phyloP scores from a whole-genome alignment of 1,140 invertebrate genomes.

The Cotesia vestalis region DNA sequence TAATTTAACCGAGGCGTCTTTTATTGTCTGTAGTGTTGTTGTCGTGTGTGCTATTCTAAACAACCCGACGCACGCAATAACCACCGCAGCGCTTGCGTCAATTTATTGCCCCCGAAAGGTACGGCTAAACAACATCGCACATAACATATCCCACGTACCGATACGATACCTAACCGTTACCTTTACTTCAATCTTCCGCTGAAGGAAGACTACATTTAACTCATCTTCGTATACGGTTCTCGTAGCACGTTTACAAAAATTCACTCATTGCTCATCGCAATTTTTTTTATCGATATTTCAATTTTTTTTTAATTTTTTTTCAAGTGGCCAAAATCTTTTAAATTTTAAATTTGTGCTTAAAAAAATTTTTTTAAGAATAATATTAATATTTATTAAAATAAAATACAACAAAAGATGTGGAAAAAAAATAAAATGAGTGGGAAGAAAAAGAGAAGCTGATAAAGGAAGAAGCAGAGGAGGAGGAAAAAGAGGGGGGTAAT shows the following conservation, averaged over 20 bases:
- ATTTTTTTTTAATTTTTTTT: no score
- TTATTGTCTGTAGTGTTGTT: not conserved
- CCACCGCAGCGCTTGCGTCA: conserved; percentile 23
- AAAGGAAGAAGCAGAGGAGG: not conserved
- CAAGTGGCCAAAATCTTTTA: no score
- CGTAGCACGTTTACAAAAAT: no score
- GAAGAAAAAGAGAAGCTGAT: not conserved
- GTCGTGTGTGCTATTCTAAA: conserved; percentile 45
- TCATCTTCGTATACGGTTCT: no score
- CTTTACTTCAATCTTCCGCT: no score
- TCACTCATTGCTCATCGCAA: no score
- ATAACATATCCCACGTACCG: no score
- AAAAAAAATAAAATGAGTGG: conserved; percentile 8
- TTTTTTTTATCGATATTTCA: no score
- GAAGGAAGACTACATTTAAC: no score
- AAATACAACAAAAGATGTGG: conserved; percentile 2
- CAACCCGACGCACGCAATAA: conserved; percentile 50
- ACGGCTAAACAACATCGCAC: no score
- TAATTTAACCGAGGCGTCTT: conserved; percentile 13
- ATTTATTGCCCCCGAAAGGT: not conserved
- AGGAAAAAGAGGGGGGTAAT: not conserved
- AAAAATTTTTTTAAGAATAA: not conserved
- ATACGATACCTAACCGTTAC: no score
- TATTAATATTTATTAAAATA: not conserved
- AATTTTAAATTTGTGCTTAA: no score